A percentile compares a stretch with the other conserved stretches of the same genome.
phyloP scores from a whole-genome alignment of 2,797 vertebrate species.

The Catamblyrhynchus diadema region DNA sequence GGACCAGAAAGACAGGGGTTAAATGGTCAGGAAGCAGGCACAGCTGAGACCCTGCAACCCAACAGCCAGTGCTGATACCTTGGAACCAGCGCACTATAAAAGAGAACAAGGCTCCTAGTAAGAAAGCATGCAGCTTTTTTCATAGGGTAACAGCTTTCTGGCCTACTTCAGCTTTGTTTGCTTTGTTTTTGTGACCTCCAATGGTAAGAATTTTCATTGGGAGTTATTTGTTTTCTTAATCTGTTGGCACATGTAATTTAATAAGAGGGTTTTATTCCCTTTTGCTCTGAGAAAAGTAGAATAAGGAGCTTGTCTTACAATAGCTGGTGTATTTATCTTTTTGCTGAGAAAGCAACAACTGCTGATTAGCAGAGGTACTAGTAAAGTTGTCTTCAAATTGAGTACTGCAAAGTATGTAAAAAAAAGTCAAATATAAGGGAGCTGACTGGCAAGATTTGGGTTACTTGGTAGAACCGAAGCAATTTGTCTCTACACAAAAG shows the following conservation, averaged over 20 bases:
- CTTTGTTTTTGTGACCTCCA: background rate
- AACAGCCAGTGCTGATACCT: background rate
- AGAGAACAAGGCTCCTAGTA: background rate
- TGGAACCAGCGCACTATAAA: background rate
- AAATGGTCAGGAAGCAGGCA: background rate
- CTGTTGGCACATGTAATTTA: background rate
- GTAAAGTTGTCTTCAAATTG: background rate
- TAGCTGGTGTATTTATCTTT: background rate
- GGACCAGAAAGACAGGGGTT: background rate
- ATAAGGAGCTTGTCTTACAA: background rate
- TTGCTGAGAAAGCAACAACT: background rate
- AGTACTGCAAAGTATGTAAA: background rate
- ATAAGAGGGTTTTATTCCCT: background rate
- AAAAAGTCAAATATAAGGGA: background rate
- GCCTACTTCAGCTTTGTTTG: rapidly evolving
- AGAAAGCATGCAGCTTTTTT: rapidly evolving
- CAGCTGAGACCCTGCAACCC: background rate
- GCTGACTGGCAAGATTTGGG: background rate
- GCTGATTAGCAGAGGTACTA: background rate
- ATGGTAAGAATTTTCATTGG: conserved; percentile 5
- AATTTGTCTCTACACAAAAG: background rate
- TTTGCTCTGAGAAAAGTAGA: background rate
- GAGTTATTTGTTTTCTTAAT: background rate
- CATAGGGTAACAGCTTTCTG: rapidly evolving
- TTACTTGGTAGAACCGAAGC: background rate